Base-by-base conservation (phyloP, 2,888 invertebrate species). In the Tipula confusa region DNA sequence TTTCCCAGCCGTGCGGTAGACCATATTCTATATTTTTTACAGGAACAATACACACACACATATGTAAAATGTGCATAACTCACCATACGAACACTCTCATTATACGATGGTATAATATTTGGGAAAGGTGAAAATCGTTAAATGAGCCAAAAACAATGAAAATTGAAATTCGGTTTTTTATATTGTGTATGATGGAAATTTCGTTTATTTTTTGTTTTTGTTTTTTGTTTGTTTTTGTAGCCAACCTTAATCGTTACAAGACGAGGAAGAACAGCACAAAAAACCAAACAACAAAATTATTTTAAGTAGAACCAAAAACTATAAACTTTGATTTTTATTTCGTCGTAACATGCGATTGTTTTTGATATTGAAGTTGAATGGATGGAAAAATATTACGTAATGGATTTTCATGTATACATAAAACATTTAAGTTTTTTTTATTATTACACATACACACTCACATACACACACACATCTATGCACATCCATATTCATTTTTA, bases 311-410 rank as follows among this genome's bases (percentile, higher is more conserved):
- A 64, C 9, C 64, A 64, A 64, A 24, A 64, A 64, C 64, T 64
- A 64, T 64, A 64, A 64, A 64, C 24, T 24, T 64, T 11, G 24
- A 64, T 24, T 64, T 64, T 64, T 64, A 64, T 64, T 64, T 64
- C 64, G 2, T 64, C 64, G 24, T 64, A 64, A 64, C 64, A 64
- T 64, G 64, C 64, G 64, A 64, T 64, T 64, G 64, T 64, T 64
- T 24, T 64, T 64, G 64, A 64, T 64, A 64, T 64, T 64, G 64
- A 64, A 64, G 64, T 64, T 64, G 64, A 64, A 64, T 64, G 64
- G 64, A 64, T 64, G 64, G 64, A 64, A 64, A n/a, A 64, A 24
- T 64, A 64, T 64, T 64, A 64, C 64, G 24, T 64, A 64, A 64
- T 64, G 64, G 64, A 64, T 64, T 64, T 64, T 64, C 64, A 64